Evolutionary conservation across 2,888 invertebrate genomes (phyloP), one percentile per base, ranked within the genome.

Genomic region (Philaethria dido): DNA sequence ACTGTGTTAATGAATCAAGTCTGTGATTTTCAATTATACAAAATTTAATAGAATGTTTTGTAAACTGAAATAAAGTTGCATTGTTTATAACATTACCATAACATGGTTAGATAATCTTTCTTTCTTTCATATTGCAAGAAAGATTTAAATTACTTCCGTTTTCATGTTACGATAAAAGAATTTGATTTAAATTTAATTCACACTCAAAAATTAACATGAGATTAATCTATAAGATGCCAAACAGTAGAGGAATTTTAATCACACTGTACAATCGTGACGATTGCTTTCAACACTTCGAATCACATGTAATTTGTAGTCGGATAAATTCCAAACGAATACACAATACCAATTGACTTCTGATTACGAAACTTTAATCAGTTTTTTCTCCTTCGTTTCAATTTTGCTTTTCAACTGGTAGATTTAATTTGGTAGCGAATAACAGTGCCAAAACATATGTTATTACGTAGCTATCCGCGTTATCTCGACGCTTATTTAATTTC

Each of bases 401-500:
- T 64, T 63, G 8, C 36, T 69, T 63, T 64, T 66, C 47, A 61
- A 67, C 65, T 69, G 59, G 47, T 60, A 65, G 52, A 72, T 74
- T 76, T 75, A 74, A 76, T 77, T 74, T 72, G 69, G 68, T 62
- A 52, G 67, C 68, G 57, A 57, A 68, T 39, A 67, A 54, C 69
- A 74, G 72, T 75, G 73, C 72, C 72, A 75, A 76, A 79, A 79
- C 81, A 80, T 75, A 80, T 83, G 82, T 82, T 84, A 84, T 84
- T 80, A 80, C 78, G 78, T 78, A 72, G 70, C 78, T 81, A 83
- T 84, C 83, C 81, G 84, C 84, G 78, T 82, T 81, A 87, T 86
- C 81, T 84, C 75, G 69, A 75, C 76, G 73, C 78, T 78, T 85
- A 87, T 86, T 88, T 88, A 85, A 89, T 89, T 90, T 90, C 85